These are phyloP conservation scores for Platyrinchus mystaceus DNA, from an alignment of 2,797 vertebrate genomes.

Conservation along the genomic window DNA sequence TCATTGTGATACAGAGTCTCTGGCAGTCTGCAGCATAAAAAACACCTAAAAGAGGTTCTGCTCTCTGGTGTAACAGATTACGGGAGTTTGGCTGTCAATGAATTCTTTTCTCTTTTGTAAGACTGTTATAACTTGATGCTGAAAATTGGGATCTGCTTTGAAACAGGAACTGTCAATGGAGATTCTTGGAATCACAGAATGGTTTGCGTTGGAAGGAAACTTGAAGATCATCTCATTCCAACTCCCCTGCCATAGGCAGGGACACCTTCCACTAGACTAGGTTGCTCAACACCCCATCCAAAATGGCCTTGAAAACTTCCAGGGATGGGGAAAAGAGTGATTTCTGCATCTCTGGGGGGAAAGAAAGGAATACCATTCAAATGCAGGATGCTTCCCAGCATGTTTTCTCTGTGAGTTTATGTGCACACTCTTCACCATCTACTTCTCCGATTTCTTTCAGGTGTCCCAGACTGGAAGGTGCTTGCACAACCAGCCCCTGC, in stretches of 20 bases:
- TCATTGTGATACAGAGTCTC: neutral
- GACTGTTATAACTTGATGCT: neutral
- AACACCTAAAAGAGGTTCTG: neutral
- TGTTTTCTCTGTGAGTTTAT: neutral
- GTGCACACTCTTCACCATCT: neutral
- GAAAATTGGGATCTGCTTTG: neutral
- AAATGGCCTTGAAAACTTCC: neutral
- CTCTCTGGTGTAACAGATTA: neutral
- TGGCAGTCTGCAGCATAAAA: neutral
- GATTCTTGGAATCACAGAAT: neutral
- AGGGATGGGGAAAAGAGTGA: neutral
- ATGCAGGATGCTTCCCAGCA: neutral
- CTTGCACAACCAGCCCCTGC: conserved; percentile 86
- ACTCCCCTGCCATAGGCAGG: neutral
- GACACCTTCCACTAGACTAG: neutral
- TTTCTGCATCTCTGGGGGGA: neutral
- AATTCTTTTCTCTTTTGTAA: neutral
- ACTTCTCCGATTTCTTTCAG: conserved; percentile 71
- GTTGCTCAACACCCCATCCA: neutral
- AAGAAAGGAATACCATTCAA: neutral
- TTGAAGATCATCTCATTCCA: neutral
- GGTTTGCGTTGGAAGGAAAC: neutral
- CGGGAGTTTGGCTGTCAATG: neutral
- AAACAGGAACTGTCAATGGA: neutral
- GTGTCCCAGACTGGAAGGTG: conserved; percentile 92